Percentiles rank a stretch among this genome's conserved stretches.
phyloP scores from a whole-genome alignment of 2,888 invertebrate species.

The Pterostichus madidus region DNA sequence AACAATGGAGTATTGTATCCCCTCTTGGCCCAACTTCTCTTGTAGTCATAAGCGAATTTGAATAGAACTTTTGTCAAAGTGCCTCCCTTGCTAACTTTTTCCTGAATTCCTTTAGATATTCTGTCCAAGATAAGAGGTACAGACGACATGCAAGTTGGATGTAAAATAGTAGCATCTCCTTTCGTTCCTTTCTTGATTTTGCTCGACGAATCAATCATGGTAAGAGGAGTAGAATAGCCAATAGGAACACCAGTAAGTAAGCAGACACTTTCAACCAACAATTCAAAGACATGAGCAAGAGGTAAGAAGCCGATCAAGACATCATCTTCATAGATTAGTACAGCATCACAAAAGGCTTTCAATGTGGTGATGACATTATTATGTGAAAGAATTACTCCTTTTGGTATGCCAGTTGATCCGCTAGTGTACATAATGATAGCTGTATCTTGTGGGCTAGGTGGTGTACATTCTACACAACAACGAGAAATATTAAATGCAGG shows the following conservation, averaged over 20 bases:
- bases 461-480: constrained; percentile 78
- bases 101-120: constrained; percentile 97
- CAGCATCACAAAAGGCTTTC: constrained; percentile 89
- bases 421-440: constrained; percentile 99
- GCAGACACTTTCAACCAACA: constrained; percentile 93
- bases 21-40: constrained; percentile 89
- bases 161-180: constrained; percentile 95
- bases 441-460: constrained; percentile 87
- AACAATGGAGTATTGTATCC: constrained; percentile 91
- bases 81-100: constrained; percentile 92
- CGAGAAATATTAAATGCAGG: not conserved
- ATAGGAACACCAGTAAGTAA: constrained; percentile 93
- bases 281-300: constrained; percentile 97
- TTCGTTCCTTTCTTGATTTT: constrained; percentile 97
- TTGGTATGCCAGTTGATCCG: constrained; percentile 97
- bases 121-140: constrained; percentile 98
- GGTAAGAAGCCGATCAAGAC: constrained; percentile 97
- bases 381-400: constrained; percentile 92
- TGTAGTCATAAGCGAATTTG: constrained; percentile 96
- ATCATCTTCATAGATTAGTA: constrained; percentile 86
- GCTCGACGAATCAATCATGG: constrained; percentile 94
- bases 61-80: constrained; percentile 90
- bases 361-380: constrained; percentile 90
- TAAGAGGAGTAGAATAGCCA: constrained; percentile 97
- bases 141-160: constrained; percentile 96